These are phyloP conservation scores for Tiliacea citrago DNA, from an alignment of 2,888 invertebrate genomes.

Conservation along the genomic window DNA sequence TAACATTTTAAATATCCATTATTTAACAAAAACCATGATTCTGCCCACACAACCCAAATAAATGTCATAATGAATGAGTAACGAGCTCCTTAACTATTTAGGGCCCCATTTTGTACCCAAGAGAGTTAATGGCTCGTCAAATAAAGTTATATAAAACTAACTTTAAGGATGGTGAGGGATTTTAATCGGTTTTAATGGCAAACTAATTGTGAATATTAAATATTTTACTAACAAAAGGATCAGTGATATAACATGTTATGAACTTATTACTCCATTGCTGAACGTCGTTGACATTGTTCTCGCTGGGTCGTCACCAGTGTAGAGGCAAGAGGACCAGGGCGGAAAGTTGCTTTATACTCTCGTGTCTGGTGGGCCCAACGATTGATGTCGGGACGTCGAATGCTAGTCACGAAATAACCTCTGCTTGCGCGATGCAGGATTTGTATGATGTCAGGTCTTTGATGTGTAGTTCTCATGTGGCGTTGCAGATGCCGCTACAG, in stretches of 20 bases:
- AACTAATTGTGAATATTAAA: slow-evolving; percentile 40
- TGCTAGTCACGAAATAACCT: too few species aligned
- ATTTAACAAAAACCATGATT: slow-evolving; percentile 18
- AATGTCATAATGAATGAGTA: slow-evolving; percentile 60
- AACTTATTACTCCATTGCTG: too few species aligned
- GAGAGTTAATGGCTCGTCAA: slow-evolving; percentile 49
- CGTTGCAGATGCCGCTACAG: too few species aligned
- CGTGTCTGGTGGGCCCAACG: too few species aligned
- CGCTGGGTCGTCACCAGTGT: too few species aligned
- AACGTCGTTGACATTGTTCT: too few species aligned
- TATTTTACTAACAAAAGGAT: neutral
- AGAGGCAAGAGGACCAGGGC: too few species aligned
- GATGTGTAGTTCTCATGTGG: too few species aligned
- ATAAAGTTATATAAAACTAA: slow-evolving; percentile 49
- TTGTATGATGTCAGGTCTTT: too few species aligned
- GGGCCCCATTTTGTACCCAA: slow-evolving; percentile 38
- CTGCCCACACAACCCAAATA: slow-evolving; percentile 32
- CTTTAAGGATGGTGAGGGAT: slow-evolving; percentile 39
- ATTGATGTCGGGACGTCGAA: too few species aligned
- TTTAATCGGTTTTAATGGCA: slow-evolving; percentile 32
- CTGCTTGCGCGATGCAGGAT: too few species aligned
- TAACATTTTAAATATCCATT: slow-evolving; percentile 1
- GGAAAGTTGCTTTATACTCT: too few species aligned
- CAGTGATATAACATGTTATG: neutral
- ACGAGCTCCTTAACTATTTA: slow-evolving; percentile 56